Conservation (phyloP, 1,140 invertebrate genomes). For the Pygmarrhopalites habei region DNA sequence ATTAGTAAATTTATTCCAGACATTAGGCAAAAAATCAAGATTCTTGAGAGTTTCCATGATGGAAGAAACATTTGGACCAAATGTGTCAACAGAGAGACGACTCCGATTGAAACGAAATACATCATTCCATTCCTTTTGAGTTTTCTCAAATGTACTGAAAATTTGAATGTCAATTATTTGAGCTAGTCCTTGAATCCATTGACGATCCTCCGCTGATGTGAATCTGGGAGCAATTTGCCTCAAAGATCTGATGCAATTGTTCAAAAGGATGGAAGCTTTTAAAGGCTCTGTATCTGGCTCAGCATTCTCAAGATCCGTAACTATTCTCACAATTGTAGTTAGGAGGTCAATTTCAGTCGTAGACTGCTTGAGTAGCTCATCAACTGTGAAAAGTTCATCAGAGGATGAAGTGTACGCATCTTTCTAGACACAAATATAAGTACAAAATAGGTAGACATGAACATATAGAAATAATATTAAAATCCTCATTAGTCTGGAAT, state of each 20-base stretch:
- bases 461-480: background rate
- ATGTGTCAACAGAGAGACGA: constrained; percentile 17
- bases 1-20: constrained; percentile 21
- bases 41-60: constrained; percentile 27
- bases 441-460: background rate
- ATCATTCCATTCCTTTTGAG: constrained; percentile 24
- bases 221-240: constrained; percentile 2
- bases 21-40: constrained; percentile 4
- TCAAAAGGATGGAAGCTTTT: constrained; percentile 21
- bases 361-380: constrained; percentile 16
- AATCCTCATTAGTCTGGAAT: background rate
- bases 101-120: constrained; percentile 32
- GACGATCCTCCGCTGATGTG: constrained; percentile 12
- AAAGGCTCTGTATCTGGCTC: background rate
- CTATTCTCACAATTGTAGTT: constrained; percentile 17
- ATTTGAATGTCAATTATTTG: constrained; percentile 6
- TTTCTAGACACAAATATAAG: constrained; percentile 21
- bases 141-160: constrained; percentile 11
- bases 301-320: background rate
- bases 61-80: constrained; percentile 1
- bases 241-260: constrained; percentile 6
- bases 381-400: constrained; percentile 18
- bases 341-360: constrained; percentile 17
- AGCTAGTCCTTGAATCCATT: constrained; percentile 23
- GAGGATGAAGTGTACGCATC: background rate